Conservation (phyloP, 2,113 vertebrate species). For the Oryzias javanicus region DNA sequence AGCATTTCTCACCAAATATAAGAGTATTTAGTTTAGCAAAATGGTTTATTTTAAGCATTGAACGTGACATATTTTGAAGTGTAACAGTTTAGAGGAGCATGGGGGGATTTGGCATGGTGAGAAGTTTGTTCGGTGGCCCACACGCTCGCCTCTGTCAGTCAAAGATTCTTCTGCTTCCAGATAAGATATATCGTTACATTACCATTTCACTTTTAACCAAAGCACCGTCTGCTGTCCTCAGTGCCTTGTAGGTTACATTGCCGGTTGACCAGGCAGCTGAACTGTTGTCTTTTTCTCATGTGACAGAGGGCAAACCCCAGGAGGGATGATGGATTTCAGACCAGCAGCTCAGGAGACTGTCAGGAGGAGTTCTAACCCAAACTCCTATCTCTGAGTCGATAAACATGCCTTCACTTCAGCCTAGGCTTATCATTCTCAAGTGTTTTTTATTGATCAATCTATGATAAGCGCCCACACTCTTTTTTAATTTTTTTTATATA, state of each 20-base stretch:
- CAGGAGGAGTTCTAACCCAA: slow-evolving; percentile 25
- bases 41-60: background rate
- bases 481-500: slow-evolving; percentile 12
- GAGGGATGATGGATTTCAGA: slow-evolving; percentile 46
- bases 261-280: slow-evolving; percentile 9
- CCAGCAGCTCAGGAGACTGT: slow-evolving; percentile 32
- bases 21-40: slow-evolving; percentile 1
- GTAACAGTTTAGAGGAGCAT: slow-evolving; percentile 28
- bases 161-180: slow-evolving; percentile 10
- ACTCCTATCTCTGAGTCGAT: slow-evolving; percentile 24
- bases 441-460: slow-evolving; percentile 46
- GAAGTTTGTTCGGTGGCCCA: slow-evolving; percentile 10
- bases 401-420: slow-evolving; percentile 9
- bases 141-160: slow-evolving; percentile 36
- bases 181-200: background rate
- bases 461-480: slow-evolving; percentile 18
- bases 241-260: background rate
- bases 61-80: slow-evolving; percentile 11
- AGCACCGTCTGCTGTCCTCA: background rate
- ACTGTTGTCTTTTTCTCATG: slow-evolving; percentile 38
- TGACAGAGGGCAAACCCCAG: slow-evolving; percentile 47
- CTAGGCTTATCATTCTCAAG: slow-evolving; percentile 32
- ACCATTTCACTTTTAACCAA: slow-evolving; percentile 15
- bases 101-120: slow-evolving; percentile 31
- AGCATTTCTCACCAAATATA: slow-evolving; percentile 2